These are phyloP conservation scores for Illadopsis cleaveri DNA, from an alignment of 2,113 vertebrate species.

Conservation along the genomic window DNA sequence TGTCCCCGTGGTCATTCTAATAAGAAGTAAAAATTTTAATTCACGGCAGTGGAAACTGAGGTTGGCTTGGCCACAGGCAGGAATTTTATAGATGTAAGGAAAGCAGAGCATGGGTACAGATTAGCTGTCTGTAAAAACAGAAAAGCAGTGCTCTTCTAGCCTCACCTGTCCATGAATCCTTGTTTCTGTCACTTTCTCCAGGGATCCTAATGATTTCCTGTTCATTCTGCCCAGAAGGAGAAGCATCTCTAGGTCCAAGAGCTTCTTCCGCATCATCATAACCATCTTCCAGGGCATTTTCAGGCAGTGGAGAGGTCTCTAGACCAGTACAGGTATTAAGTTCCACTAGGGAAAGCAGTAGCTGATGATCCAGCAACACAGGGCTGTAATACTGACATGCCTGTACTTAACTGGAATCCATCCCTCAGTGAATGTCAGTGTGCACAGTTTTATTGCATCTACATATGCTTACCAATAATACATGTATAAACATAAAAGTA, in stretches of 20 bases:
- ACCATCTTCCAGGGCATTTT: background rate
- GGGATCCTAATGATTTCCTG: background rate
- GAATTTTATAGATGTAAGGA: background rate
- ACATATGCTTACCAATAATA: background rate
- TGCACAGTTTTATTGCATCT: background rate
- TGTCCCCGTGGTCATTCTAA: background rate
- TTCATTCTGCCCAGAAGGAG: background rate
- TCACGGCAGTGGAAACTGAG: background rate
- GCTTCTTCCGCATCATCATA: conserved; percentile 19
- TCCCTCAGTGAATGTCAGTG: background rate
- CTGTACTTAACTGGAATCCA: background rate
- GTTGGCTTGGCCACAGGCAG: background rate
- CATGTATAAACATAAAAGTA: background rate
- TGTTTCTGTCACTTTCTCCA: background rate
- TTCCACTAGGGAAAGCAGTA: background rate
- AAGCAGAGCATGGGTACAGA: background rate
- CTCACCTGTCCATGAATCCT: background rate
- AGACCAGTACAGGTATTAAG: background rate
- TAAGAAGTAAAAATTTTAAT: background rate
- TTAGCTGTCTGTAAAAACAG: background rate
- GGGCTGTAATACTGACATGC: background rate
- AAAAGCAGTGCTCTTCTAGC: background rate
- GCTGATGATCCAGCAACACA: background rate
- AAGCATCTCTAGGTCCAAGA: background rate
- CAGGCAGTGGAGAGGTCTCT: background rate